Evolutionary conservation across 2,888 invertebrate genomes (phyloP).

Genomic region (Argynnis bischoffii): DNA sequence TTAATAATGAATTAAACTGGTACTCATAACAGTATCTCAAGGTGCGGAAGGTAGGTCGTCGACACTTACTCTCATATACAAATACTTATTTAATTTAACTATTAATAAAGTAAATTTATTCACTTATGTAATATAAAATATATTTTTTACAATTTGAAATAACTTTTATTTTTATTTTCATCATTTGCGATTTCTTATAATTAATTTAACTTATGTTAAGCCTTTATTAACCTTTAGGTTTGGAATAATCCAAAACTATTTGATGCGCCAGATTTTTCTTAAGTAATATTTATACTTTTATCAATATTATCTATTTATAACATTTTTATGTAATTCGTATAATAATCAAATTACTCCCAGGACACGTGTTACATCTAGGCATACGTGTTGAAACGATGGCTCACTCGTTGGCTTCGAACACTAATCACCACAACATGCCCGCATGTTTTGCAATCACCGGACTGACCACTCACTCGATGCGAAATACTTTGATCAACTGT

Average conservation of each 20-base stretch:
- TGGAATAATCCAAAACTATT: too few relatives aligned
- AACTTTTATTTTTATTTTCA: too few relatives aligned
- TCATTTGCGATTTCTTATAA: too few relatives aligned
- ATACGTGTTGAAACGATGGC: conserved; percentile 75
- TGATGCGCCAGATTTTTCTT: too few relatives aligned
- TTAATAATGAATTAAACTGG: conserved; percentile 69
- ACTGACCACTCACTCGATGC: conserved; percentile 74
- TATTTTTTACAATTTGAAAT: too few relatives aligned
- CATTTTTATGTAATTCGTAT: conserved; percentile 26
- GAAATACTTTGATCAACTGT: conserved; percentile 63
- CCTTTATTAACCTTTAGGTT: too few relatives aligned
- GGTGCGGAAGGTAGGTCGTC: conserved; percentile 52
- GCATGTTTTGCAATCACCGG: conserved; percentile 69
- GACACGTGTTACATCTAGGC: conserved; percentile 58
- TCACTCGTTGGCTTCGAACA: conserved; percentile 59
- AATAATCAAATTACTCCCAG: conserved; percentile 55
- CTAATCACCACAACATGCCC: conserved; percentile 76
- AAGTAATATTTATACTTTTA: neutral
- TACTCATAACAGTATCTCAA: conserved; percentile 70
- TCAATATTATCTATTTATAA: neutral
- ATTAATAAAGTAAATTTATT: neutral
- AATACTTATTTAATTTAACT: conserved; percentile 1
- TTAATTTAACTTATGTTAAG: too few relatives aligned
- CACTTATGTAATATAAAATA: too few relatives aligned
- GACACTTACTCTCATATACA: conserved; percentile 13